Evolutionary conservation across 1,140 invertebrate species (phyloP).

Genomic region (Nasonia vitripennis): DNA sequence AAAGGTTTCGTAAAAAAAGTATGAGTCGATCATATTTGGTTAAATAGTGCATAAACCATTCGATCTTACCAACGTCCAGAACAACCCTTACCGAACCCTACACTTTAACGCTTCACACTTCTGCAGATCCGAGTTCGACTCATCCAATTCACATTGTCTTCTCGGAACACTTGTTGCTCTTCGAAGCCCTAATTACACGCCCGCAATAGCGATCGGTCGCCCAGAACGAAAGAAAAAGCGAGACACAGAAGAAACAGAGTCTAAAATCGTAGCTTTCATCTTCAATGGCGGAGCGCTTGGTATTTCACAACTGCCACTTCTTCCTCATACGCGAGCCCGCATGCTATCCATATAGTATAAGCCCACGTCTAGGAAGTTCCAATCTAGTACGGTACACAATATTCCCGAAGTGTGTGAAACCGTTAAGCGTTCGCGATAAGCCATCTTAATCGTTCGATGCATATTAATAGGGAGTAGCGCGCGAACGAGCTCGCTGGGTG

Average conservation of each 20-base stretch:
- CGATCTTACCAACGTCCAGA: too few relatives aligned
- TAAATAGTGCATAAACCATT: too few relatives aligned
- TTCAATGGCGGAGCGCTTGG: neutral
- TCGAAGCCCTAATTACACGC: neutral
- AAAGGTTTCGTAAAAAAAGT: too few relatives aligned
- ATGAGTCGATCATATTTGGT: too few relatives aligned
- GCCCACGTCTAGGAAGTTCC: slow-evolving; percentile 19
- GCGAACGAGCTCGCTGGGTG: neutral
- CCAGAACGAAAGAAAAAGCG: neutral
- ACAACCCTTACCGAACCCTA: neutral
- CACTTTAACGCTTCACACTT: neutral
- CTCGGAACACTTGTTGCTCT: neutral
- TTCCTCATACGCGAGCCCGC: neutral
- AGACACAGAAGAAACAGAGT: neutral
- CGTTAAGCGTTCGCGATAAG: slow-evolving; percentile 32
- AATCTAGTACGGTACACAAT: slow-evolving; percentile 6
- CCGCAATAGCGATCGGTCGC: slow-evolving; percentile 13
- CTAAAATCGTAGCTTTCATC: slow-evolving; percentile 49
- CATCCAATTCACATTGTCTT: neutral
- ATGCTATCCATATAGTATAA: neutral
- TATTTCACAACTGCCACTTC: slow-evolving; percentile 13
- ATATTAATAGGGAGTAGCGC: slow-evolving; percentile 46
- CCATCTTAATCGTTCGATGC: slow-evolving; percentile 41
- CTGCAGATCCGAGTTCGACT: neutral
- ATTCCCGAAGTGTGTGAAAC: slow-evolving; percentile 39